Evolutionary conservation across 2,113 vertebrate genomes (phyloP).

Genomic region (Clarias macrocephalus): DNA sequence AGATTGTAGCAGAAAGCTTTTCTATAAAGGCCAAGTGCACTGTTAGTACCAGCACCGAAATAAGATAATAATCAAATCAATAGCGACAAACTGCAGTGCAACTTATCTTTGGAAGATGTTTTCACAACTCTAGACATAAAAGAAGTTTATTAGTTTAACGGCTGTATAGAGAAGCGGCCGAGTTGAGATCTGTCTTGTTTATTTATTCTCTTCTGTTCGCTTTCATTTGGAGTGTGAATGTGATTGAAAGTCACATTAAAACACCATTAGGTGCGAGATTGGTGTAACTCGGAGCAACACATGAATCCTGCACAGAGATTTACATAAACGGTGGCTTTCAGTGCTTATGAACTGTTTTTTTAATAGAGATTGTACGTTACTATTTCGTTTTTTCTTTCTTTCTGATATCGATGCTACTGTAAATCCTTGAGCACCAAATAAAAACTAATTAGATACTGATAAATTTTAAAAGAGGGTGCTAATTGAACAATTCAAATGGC

Average conservation of each 20-base stretch:
- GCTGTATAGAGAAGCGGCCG: neutral
- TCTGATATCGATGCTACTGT: neutral
- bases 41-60: neutral
- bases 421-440: neutral
- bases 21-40: neutral
- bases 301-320: neutral
- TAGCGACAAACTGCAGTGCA: neutral
- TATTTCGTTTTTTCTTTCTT: neutral
- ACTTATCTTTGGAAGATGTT: neutral
- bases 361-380: neutral
- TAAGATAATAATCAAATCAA: neutral
- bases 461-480: neutral
- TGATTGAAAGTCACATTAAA: slow-evolving; percentile 25
- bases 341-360: neutral
- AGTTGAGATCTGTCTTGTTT: neutral
- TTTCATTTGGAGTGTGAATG: slow-evolving; percentile 7
- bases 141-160: neutral
- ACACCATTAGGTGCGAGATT: slow-evolving; percentile 4
- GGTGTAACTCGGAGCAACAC: neutral
- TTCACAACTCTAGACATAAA: neutral
- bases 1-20: neutral
- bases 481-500: neutral
- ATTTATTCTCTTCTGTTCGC: neutral
- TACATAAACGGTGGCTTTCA: neutral
- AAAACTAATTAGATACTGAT: neutral